Base-by-base conservation (phyloP, 1,140 invertebrate species). In the Lepidurus couesii region DNA sequence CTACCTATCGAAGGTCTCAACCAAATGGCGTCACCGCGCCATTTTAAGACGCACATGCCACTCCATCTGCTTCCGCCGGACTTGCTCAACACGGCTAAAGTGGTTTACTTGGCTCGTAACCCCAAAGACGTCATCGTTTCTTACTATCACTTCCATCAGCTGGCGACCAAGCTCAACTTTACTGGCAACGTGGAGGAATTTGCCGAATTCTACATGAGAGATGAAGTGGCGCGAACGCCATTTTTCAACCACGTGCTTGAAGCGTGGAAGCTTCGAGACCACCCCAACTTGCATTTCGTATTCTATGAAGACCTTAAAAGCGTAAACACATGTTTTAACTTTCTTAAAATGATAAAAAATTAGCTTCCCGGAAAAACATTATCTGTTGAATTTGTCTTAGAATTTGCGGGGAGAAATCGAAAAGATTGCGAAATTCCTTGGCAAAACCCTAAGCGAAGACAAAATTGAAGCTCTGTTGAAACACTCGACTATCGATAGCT, bases 41-140 rank as follows among this genome's bases (percentile, higher is more conserved):
- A 77, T 84, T 88, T 90, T 84, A 87, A 89, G 86, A 90, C 90
- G 0, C 91, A 92, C 84, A 86, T 92, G 76, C 90, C 91, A 3
- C 87, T 93, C 80, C 86, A 88, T 74, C 84, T 94, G 11, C 83
- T 95, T 42, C 91, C 92, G 0, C 89, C 89, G 1, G 86, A 87
- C 81, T 84, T 93, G 44, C 82, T 91, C 16, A 86, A 89, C 24
- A 86, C 87, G 7, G 89, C 89, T 83, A 82, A 82, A 80, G 90
- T 97, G 1, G 91, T 98, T 75, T 98, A 98, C 83, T 90, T 95
- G 0, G 89, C 92, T 0, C 89, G 96, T 75, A 97, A 98, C 86
- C 95, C 96, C 2, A 98, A 98, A 85, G 96, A 98, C 83, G 90
- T 92, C 79, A 93, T 93, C 74, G 95, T 98, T 0, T 97, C 95